Evolutionary conservation across 2,113 vertebrate species (phyloP).

Genomic region (Amphilophus citrinellus): DNA sequence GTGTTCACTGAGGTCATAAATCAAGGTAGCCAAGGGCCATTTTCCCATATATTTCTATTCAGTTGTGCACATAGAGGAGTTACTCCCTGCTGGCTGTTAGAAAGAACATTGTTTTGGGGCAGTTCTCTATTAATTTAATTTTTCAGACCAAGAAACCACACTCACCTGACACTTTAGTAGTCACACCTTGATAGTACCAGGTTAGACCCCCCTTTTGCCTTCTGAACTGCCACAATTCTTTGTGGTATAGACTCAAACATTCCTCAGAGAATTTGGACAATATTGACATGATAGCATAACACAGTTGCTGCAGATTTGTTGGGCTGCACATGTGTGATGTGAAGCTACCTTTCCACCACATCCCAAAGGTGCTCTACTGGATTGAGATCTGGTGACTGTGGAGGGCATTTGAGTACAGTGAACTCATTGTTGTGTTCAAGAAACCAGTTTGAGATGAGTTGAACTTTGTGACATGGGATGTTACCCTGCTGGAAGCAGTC

Average conservation of each 20-base stretch:
- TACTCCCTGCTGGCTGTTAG: neutral
- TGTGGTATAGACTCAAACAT: neutral
- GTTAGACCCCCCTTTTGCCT: neutral
- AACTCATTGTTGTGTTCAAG: too few relatives aligned
- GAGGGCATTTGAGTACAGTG: neutral
- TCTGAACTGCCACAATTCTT: neutral
- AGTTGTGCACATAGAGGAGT: neutral
- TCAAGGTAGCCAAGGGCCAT: neutral
- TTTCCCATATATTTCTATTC: neutral
- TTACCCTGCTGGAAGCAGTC: neutral
- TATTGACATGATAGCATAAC: too few relatives aligned
- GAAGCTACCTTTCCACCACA: neutral
- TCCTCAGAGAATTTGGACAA: neutral
- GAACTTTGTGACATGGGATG: neutral
- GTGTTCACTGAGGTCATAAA: neutral
- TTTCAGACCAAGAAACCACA: neutral
- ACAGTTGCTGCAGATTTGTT: too few relatives aligned
- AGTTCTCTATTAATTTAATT: neutral
- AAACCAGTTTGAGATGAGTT: fast-evolving
- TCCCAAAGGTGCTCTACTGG: neutral
- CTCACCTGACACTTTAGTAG: neutral
- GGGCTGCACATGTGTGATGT: too few relatives aligned
- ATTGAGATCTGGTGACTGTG: neutral
- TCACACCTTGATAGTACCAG: neutral
- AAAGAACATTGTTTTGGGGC: neutral